These are phyloP conservation scores for Hofmannophila pseudospretella DNA, from an alignment of 2,888 invertebrate species.

Conservation along the genomic window DNA sequence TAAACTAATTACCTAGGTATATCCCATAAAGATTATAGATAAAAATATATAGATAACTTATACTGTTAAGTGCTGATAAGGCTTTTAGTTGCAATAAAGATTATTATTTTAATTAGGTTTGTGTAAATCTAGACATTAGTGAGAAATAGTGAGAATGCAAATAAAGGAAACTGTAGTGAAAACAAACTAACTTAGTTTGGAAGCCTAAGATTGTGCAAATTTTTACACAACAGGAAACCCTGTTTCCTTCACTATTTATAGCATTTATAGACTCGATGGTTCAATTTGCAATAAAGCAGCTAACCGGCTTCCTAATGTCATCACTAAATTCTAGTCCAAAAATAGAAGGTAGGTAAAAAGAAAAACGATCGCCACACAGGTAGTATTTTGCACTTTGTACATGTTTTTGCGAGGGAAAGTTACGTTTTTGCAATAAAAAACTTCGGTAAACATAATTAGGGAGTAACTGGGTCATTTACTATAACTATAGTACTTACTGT, in stretches of 20 bases:
- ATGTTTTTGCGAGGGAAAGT: not conserved
- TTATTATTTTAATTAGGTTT: too few species aligned
- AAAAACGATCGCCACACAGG: not conserved
- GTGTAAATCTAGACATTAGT: too few species aligned
- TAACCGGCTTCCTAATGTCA: not conserved
- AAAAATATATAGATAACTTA: too few species aligned
- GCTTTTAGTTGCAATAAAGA: too few species aligned
- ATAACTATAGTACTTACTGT: conserved; percentile 6
- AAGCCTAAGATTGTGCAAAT: not conserved
- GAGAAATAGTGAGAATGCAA: too few species aligned
- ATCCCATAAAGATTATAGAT: too few species aligned
- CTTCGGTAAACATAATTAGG: conserved; percentile 2
- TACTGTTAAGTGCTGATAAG: too few species aligned
- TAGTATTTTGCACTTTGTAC: too few species aligned
- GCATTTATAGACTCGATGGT: not conserved
- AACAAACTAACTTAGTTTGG: too few species aligned
- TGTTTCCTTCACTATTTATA: conserved; percentile 1
- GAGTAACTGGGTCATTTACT: conserved; percentile 3
- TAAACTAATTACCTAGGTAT: too few species aligned
- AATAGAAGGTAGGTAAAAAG: conserved; percentile 1
- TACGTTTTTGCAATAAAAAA: not conserved
- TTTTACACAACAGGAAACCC: conserved; percentile 3
- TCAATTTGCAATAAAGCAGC: not conserved
- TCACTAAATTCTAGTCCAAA: not conserved
- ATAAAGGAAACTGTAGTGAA: too few species aligned